Evolutionary conservation across 2,797 vertebrate species (phyloP).

Genomic region (Lerista edwardsae): DNA sequence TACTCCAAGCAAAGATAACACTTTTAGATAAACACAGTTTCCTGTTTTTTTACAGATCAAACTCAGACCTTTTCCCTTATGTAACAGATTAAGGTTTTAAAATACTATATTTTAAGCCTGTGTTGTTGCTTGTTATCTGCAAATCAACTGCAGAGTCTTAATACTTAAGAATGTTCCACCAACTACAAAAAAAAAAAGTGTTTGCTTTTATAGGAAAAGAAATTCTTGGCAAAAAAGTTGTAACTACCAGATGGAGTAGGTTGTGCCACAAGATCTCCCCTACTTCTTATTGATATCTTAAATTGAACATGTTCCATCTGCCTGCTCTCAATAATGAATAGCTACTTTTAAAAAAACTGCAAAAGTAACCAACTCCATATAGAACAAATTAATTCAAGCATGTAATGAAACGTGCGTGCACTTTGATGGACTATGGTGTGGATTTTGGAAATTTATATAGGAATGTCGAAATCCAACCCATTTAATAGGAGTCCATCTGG

Average conservation of each 20-base stretch:
- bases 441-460: conserved; percentile 56
- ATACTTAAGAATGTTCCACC: conserved; percentile 76
- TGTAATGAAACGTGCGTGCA: conserved; percentile 77
- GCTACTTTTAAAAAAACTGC: conserved; percentile 73
- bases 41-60: conserved; percentile 65
- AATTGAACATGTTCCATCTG: conserved; percentile 81
- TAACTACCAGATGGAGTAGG: conserved; percentile 80
- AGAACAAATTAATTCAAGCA: conserved; percentile 82
- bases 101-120: conserved; percentile 69
- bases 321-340: conserved; percentile 81
- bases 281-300: conserved; percentile 79
- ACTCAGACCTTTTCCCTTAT: conserved; percentile 63
- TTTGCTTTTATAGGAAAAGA: conserved; percentile 78
- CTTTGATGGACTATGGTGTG: conserved; percentile 28
- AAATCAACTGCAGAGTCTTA: conserved; percentile 75
- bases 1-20: conserved; percentile 68
- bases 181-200: conserved; percentile 74
- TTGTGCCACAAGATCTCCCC: conserved; percentile 73
- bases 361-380: conserved; percentile 82
- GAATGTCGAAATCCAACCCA: conserved; percentile 67
- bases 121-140: conserved; percentile 75
- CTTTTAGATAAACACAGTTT: conserved; percentile 70
- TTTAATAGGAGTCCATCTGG: conserved; percentile 45
- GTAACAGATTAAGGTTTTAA: conserved; percentile 67
- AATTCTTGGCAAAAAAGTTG: conserved; percentile 78